These are phyloP conservation scores for Tridacna crocea DNA, from an alignment of 2,888 invertebrate genomes.

Conservation along the genomic window DNA sequence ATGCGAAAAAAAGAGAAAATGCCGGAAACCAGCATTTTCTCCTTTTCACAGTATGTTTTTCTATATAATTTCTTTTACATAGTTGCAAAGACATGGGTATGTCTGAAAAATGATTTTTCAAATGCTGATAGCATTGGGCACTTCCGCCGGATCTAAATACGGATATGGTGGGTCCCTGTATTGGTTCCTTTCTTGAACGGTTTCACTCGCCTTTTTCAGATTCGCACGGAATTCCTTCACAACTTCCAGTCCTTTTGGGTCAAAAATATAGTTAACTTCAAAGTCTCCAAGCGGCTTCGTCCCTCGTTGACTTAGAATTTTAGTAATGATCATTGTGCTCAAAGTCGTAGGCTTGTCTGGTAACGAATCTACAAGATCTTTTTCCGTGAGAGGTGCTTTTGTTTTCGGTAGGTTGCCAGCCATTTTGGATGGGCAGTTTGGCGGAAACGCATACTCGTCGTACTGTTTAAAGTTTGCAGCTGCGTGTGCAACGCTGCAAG, in stretches of 20 bases:
- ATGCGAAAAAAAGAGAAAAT: neutral
- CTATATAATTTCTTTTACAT: neutral
- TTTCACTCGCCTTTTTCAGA: slow-evolving; percentile 74
- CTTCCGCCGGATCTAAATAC: slow-evolving; percentile 82
- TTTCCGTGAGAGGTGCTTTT: slow-evolving; percentile 61
- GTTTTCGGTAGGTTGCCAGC: slow-evolving; percentile 57
- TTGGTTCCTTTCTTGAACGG: slow-evolving; percentile 79
- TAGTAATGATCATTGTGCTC: slow-evolving; percentile 82
- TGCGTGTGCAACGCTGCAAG: slow-evolving; percentile 64
- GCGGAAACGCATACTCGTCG: slow-evolving; percentile 77
- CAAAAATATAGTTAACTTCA: slow-evolving; percentile 82
- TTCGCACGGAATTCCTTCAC: slow-evolving; percentile 75
- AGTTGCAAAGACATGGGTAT: neutral
- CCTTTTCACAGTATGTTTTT: neutral
- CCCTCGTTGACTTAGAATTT: slow-evolving; percentile 78
- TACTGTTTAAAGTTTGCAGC: slow-evolving; percentile 73
- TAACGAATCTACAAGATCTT: slow-evolving; percentile 77
- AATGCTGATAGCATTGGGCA: slow-evolving; percentile 84
- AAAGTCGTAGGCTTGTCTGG: slow-evolving; percentile 79
- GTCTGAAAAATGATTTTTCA: neutral
- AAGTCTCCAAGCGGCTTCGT: slow-evolving; percentile 83
- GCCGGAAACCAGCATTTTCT: neutral
- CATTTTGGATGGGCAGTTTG: slow-evolving; percentile 70
- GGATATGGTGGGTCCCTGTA: slow-evolving; percentile 74
- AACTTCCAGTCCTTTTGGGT: slow-evolving; percentile 70